phyloP scores from a whole-genome alignment of 2,888 invertebrate species.

The Himalopsyche tibetana region DNA sequence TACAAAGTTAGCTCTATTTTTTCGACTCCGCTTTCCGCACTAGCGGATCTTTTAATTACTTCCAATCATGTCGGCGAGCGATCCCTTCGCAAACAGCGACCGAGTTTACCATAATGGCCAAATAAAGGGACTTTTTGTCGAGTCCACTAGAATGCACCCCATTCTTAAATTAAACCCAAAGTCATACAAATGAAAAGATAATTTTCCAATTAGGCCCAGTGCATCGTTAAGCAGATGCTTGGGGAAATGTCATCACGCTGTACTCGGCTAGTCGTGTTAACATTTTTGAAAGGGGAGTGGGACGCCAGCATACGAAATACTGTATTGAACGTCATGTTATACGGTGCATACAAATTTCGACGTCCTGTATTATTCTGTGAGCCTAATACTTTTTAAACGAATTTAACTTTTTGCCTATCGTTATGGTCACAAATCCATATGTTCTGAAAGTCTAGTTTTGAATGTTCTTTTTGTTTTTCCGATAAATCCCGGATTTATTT shows the following conservation, averaged over 20 bases:
- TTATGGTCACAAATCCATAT: too few relatives aligned
- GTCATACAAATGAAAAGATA: constrained; percentile 31
- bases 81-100: constrained; percentile 2
- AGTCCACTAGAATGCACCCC: constrained; percentile 4
- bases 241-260: neutral
- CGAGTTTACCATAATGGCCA: constrained; percentile 11
- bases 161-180: constrained; percentile 17
- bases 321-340: neutral
- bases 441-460: too few relatives aligned
- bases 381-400: neutral
- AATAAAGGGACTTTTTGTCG: constrained; percentile 3
- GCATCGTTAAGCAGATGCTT: constrained; percentile 18
- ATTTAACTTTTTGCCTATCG: too few relatives aligned
- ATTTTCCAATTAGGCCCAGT: constrained; percentile 26
- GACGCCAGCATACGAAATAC: neutral
- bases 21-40: neutral
- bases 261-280: neutral
- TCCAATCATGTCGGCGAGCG: neutral
- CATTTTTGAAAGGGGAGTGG: neutral
- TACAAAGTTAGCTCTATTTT: too few relatives aligned
- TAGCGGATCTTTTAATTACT: neutral
- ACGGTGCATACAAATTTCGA: neutral
- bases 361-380: neutral
- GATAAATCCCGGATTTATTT: too few relatives aligned
- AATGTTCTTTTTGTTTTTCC: too few relatives aligned